phyloP scores from a whole-genome alignment of 2,888 invertebrate species.

The Archaeoteleia sp. region DNA sequence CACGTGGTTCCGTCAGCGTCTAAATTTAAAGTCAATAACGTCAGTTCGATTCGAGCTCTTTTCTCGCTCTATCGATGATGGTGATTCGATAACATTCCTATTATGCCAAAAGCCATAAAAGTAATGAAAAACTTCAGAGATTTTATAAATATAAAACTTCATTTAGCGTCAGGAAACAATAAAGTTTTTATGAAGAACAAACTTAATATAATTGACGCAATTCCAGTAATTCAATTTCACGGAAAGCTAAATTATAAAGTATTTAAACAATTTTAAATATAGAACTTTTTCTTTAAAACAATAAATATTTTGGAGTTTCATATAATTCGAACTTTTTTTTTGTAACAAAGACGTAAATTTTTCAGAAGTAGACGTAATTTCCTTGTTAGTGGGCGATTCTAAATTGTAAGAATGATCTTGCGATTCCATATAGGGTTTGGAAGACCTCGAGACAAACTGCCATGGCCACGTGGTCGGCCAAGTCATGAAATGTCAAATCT shows the following conservation, averaged over 20 bases:
- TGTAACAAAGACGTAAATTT: conserved; percentile 19
- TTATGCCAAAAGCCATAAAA: conserved; percentile 36
- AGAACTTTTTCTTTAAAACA: too few relatives aligned
- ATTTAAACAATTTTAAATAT: too few relatives aligned
- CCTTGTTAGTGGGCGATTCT: conserved; percentile 47
- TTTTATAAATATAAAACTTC: too few relatives aligned
- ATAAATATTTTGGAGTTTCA: too few relatives aligned
- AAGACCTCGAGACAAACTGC: conserved; percentile 57
- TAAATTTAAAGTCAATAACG: conserved; percentile 63
- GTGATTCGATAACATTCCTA: conserved; percentile 36
- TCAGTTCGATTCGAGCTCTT: conserved; percentile 42
- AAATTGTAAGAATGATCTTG: conserved; percentile 50
- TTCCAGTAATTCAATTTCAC: too few relatives aligned
- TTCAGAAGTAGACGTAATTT: conserved; percentile 20
- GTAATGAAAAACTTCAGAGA: too few relatives aligned
- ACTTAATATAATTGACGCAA: too few relatives aligned
- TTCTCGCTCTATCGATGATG: conserved; percentile 35
- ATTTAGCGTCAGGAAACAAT: too few relatives aligned
- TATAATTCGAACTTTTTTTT: too few relatives aligned
- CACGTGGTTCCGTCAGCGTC: conserved; percentile 62
- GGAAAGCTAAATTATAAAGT: too few relatives aligned
- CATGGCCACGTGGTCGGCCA: conserved; percentile 57
- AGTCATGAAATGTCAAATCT: conserved; percentile 36
- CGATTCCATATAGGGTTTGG: conserved; percentile 65
- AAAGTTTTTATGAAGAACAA: too few relatives aligned